Conservation (phyloP, 2,888 invertebrate species). For the Mythimna ferrago region DNA sequence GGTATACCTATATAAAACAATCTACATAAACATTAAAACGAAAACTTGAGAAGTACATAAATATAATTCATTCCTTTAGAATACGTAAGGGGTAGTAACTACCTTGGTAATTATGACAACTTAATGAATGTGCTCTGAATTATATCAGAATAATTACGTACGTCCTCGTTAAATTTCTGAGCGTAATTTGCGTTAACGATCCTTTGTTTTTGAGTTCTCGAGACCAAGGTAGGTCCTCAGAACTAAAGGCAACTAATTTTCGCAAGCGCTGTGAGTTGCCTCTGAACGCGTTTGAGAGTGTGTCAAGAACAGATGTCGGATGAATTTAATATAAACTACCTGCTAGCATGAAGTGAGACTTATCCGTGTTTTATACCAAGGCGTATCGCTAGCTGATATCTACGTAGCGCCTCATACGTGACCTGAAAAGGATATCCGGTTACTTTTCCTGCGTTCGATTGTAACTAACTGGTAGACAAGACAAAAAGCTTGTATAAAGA, state of each 20-base stretch:
- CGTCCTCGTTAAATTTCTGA: conserved; percentile 59
- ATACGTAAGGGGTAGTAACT: conserved; percentile 47
- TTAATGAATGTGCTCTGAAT: conserved; percentile 63
- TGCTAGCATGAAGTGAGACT: conserved; percentile 40
- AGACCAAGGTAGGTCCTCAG: conserved; percentile 39
- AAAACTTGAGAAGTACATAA: conserved; percentile 46
- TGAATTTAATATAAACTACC: conserved; percentile 62
- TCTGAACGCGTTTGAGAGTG: conserved; percentile 47
- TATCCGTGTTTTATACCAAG: conserved; percentile 53
- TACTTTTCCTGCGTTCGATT: conserved; percentile 61
- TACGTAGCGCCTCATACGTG: conserved; percentile 58
- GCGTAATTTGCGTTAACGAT: conserved; percentile 64
- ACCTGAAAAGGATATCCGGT: conserved; percentile 61
- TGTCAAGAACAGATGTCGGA: conserved; percentile 62
- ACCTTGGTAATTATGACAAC: conserved; percentile 60
- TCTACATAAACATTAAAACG: conserved; percentile 47
- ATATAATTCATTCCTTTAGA: conserved; percentile 47
- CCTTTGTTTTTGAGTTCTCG: conserved; percentile 62
- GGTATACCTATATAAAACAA: conserved; percentile 7
- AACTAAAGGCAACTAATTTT: conserved; percentile 63
- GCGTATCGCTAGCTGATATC: conserved; percentile 54
- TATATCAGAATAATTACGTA: conserved; percentile 61
- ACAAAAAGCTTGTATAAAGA: conserved; percentile 52
- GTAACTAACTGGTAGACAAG: conserved; percentile 58
- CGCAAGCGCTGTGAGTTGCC: conserved; percentile 37